Evolutionary conservation across 1,140 invertebrate species (phyloP).

Genomic region (Copidosoma floridanum): DNA sequence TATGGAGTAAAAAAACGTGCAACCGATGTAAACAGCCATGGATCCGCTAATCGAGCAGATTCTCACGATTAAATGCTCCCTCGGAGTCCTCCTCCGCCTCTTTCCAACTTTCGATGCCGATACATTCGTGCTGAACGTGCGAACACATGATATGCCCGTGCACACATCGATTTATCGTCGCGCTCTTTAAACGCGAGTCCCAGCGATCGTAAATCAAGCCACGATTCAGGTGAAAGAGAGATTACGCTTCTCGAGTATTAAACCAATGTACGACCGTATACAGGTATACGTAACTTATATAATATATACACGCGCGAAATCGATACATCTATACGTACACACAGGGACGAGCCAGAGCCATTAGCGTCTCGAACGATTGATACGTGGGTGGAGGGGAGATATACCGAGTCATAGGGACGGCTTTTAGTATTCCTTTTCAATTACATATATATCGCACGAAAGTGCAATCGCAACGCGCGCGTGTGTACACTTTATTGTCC

Average conservation of each 20-base stretch:
- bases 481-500: constrained; percentile 1
- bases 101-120: too few species aligned
- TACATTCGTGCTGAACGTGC: background rate
- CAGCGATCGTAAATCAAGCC: constrained; percentile 2
- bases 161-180: constrained; percentile 22
- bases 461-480: too few species aligned
- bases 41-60: constrained; percentile 26
- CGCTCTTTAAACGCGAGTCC: background rate
- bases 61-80: constrained; percentile 30
- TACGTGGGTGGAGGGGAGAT: background rate
- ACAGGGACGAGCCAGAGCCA: too few species aligned
- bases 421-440: constrained; percentile 1
- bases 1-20: too few species aligned
- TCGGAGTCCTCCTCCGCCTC: too few species aligned
- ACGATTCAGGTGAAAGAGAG: constrained; percentile 6
- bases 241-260: too few species aligned
- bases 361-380: background rate
- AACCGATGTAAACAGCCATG: background rate
- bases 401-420: background rate
- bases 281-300: too few species aligned
- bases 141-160: constrained; percentile 11
- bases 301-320: background rate
- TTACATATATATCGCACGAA: too few species aligned
- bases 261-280: too few species aligned
- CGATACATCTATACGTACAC: background rate